Conservation (phyloP, 2,888 invertebrate genomes). For the Poecilus cupreus region DNA sequence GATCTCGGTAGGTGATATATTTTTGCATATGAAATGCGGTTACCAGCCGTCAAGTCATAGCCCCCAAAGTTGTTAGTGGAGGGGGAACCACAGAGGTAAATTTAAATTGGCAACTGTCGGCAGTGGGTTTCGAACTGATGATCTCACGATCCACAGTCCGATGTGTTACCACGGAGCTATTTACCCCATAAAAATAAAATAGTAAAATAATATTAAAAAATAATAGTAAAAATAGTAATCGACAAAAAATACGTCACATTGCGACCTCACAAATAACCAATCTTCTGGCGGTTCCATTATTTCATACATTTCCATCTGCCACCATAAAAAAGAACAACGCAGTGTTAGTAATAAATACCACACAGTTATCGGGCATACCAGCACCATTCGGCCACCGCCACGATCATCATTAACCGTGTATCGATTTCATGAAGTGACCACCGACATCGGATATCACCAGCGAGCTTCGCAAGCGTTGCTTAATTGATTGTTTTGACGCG, state of each 20-base stretch:
- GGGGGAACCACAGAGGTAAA: no score
- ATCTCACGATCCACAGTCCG: no score
- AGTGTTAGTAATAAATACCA: background rate
- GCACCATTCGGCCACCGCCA: background rate
- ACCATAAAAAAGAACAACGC: background rate
- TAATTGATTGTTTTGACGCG: slow-evolving; percentile 38
- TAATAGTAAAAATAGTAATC: no score
- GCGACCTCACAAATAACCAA: background rate
- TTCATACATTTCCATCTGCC: background rate
- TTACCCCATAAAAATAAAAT: no score
- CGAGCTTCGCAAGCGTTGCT: slow-evolving; percentile 3
- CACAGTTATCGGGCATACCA: background rate
- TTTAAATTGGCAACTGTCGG: no score
- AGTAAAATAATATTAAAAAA: no score
- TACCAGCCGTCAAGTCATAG: no score
- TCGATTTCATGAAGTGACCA: slow-evolving; percentile 38
- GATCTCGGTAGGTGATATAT: no score
- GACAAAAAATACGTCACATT: background rate
- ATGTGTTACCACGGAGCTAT: no score
- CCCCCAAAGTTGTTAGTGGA: no score
- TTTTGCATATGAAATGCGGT: no score
- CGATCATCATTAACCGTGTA: background rate
- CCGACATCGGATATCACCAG: slow-evolving; percentile 15
- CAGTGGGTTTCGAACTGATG: no score
- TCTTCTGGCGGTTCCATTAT: background rate